Percentiles rank a stretch among this genome's conserved stretches.
Conservation (phyloP, 2,888 invertebrate genomes). For the Phanerotoma sp. region DNA sequence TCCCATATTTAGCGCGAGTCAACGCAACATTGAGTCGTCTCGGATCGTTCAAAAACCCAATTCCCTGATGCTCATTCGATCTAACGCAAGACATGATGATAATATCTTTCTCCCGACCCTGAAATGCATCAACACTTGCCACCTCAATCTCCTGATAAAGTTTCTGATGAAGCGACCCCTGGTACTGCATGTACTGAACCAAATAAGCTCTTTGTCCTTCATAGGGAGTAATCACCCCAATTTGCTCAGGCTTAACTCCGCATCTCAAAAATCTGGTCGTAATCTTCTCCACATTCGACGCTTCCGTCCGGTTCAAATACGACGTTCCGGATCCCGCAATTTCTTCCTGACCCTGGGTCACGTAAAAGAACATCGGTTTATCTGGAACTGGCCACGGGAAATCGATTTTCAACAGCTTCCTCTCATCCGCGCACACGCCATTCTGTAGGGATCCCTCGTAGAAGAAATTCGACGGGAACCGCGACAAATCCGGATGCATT, state of each 20-base stretch:
- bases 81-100: constrained; percentile 99
- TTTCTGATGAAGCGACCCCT: constrained; percentile 94
- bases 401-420: constrained; percentile 85
- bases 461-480: constrained; percentile 99
- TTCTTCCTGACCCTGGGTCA: constrained; percentile 97
- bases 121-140: constrained; percentile 99
- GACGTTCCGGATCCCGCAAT: constrained; percentile 99
- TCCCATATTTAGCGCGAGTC: constrained; percentile 95
- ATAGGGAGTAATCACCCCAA: constrained; percentile 98
- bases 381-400: constrained; percentile 98
- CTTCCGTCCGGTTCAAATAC: constrained; percentile 97
- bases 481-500: constrained; percentile 97
- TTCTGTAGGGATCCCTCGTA: constrained; percentile 99
- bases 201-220: constrained; percentile 98
- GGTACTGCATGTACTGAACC: constrained; percentile 98
- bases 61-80: constrained; percentile 98
- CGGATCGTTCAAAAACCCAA: constrained; percentile 98
- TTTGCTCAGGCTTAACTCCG: constrained; percentile 96
- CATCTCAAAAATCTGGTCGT: constrained; percentile 92
- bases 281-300: constrained; percentile 97
- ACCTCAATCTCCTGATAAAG: constrained; percentile 99
- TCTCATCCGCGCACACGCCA: constrained; percentile 96
- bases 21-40: constrained; percentile 96
- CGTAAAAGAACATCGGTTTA: constrained; percentile 98
- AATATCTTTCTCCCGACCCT: constrained; percentile 98